Evolutionary conservation across 2,113 vertebrate species (phyloP).

Genomic region (Abramis brama): DNA sequence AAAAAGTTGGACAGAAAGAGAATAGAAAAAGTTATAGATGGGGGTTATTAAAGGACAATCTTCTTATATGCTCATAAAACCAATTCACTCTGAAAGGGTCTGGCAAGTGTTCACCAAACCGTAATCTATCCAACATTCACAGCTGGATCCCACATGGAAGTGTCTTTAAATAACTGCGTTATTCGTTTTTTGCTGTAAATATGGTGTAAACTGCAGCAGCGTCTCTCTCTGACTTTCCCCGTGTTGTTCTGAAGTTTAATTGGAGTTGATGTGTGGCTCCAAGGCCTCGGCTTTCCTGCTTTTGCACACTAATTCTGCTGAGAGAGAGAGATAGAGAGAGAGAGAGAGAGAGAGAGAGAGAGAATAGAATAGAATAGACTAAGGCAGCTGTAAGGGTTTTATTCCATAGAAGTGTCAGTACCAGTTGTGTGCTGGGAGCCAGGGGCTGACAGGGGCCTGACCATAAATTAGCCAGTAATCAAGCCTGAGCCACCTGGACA

Average conservation of each 20-base stretch:
- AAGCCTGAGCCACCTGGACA: slow-evolving; percentile 46
- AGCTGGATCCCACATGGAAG: background rate
- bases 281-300: slow-evolving; percentile 20
- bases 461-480: slow-evolving; percentile 65
- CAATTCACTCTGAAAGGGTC: background rate
- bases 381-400: slow-evolving; percentile 56
- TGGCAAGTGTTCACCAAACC: background rate
- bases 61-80: slow-evolving; percentile 1
- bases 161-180: background rate
- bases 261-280: slow-evolving; percentile 37
- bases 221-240: background rate
- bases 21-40: slow-evolving; percentile 21
- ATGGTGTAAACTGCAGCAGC: background rate
- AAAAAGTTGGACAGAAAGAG: slow-evolving; percentile 24
- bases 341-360: too few species aligned
- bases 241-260: slow-evolving; percentile 31
- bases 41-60: slow-evolving; percentile 38
- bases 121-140: background rate
- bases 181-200: background rate
- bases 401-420: slow-evolving; percentile 60
- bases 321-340: background rate
- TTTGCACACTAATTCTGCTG: slow-evolving; percentile 36
- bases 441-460: slow-evolving; percentile 55
- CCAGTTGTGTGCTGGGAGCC: slow-evolving; percentile 54
- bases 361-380: slow-evolving; percentile 38